Conservation (phyloP, 2,888 invertebrate genomes). For the Zaprionus lineosus region DNA sequence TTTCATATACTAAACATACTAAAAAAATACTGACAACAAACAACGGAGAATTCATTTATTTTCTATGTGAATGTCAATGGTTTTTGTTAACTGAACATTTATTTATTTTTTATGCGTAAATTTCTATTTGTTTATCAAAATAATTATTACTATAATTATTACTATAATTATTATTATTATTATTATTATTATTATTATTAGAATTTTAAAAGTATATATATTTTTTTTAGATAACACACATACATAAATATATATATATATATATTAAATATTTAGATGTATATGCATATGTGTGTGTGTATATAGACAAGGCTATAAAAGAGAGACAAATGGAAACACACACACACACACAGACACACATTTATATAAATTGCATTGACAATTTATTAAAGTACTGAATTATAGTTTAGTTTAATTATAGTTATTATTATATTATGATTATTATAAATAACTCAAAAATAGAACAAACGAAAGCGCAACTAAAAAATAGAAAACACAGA, state of each 20-base stretch:
- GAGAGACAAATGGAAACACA: background rate
- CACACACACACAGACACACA: constrained; percentile 15
- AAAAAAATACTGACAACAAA: constrained; percentile 1
- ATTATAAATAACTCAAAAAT: constrained; percentile 17
- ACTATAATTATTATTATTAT: constrained; percentile 4
- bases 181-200: no score
- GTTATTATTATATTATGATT: constrained; percentile 24
- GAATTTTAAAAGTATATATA: no score
- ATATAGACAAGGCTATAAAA: constrained; percentile 1
- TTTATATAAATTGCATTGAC: constrained; percentile 40
- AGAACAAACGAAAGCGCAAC: constrained; percentile 39
- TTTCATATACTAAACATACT: constrained; percentile 19
- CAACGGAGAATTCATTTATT: no score
- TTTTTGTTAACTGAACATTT: constrained; percentile 47
- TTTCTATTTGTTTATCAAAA: constrained; percentile 4
- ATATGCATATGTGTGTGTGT: no score
- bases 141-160: constrained; percentile 9
- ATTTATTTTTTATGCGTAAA: constrained; percentile 39
- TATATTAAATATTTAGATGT: no score
- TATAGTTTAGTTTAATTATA: constrained; percentile 43
- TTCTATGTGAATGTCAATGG: constrained; percentile 32
- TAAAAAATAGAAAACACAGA: constrained; percentile 7
- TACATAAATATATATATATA: constrained; percentile 22
- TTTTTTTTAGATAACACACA: no score
- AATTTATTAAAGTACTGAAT: constrained; percentile 61